Evolutionary conservation across 2,113 vertebrate species (phyloP), one percentile per base, ranked within the genome.

Genomic region (Brachyhypopomus occidentalis): DNA sequence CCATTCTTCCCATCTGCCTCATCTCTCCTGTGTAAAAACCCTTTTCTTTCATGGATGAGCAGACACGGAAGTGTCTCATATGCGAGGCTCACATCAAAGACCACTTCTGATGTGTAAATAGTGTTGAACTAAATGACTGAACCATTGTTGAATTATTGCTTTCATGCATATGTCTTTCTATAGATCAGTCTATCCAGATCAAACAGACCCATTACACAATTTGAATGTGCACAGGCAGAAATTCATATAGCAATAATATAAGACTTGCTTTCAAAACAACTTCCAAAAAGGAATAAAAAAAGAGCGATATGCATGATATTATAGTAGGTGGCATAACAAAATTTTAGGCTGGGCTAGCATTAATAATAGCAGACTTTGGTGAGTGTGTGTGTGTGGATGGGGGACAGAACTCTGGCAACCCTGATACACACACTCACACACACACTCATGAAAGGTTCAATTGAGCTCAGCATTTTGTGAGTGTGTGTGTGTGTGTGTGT

Each of bases 101-200:
- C 4, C 79, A 67, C 78, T 71, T 83, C 71, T 83, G 83, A 82
- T 74, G 60, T 86, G 83, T 77, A 84, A 86, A 82, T 82, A 78
- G 67, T n/a, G 59, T 55, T 76, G 70, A 77, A 83, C 34, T 38
- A 9, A 79, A 62, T 14, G 41, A 72, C n/a, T 30, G 60, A 81
- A 74, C 62, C 56, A 72, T 75, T 74, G 81, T 79, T 75, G 38
- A 78, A 85, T 83, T 41, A 82, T 67, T 72, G 76, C 77, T 84
- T 84, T 78, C 41, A 72, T 76, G 48, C 58, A 72, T 70, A 38
- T 34, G 45, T 41, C 55, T 72, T 25, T 81, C 71, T 60, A 83
- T 60, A 63, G 74, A 70, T 38, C 70, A 71, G 59, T 75, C 77
- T 76, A 48, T 76, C 34, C 67, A 59, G 73, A 77, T 80, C 62